Base-by-base conservation (phyloP, 2,888 invertebrate genomes). In the Drosophila setosimentum region DNA sequence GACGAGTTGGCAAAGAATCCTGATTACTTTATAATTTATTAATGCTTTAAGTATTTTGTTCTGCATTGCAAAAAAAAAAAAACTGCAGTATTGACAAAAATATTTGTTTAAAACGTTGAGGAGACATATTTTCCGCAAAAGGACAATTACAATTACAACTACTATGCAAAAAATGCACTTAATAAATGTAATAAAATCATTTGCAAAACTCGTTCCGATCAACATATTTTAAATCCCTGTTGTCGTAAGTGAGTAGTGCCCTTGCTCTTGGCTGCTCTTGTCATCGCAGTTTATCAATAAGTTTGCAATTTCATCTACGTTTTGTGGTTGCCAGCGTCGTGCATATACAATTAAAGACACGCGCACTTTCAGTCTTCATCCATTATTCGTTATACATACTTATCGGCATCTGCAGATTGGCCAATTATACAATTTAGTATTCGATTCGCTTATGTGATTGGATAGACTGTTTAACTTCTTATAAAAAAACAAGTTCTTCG, bases 211-310 rank as follows among this genome's bases (percentile, higher is more conserved):
- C 42, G 77, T 78, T 78, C 33, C 16, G n/a, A 18, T 57, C 62
- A 54, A 21, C 24, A 21, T n/a, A 49, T 54, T 45, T 64, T 40
- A 37, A 73, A 42, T 50, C 33, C 33, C 63, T 13, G 29, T n/a
- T 40, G 29, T 48, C 5, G 13, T 40, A 37, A 71, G 40, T 40
- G 32, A 71, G 40, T 30, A 24, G 16, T 51, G 59, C 32, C 51
- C 61, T 65, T 73, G 78, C 51, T 57, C 76, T 80, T 74, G 45
- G 21, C 16, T 45, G 78, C 72, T 53, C 60, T 78, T 48, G 64
- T 61, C 42, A 64, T 63, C 35, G 16, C 50, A 40, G 64, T 35
- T 78, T 82, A 78, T 78, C 78, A 73, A 51, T 60, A 51, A n/a
- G 42, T 32, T 48, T 55, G 82, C 58, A 68, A 49, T 61, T 65